Percentiles rank a stretch among this genome's conserved stretches.
These are phyloP conservation scores for Disparrhopalites patrizii DNA, from an alignment of 2,888 invertebrate genomes.

Conservation along the genomic window DNA sequence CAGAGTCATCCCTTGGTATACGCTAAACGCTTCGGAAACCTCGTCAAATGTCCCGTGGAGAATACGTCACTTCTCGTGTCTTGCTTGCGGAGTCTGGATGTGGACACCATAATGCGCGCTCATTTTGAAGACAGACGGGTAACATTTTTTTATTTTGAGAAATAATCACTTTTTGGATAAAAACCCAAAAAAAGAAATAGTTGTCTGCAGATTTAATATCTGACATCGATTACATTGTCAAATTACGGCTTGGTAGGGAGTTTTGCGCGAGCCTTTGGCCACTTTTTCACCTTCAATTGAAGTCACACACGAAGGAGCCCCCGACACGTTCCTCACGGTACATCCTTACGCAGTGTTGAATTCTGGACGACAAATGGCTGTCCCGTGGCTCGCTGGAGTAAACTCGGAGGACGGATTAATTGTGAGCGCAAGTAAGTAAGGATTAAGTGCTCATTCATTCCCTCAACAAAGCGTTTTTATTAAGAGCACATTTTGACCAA, in stretches of 20 bases:
- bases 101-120: neutral
- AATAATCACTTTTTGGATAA: too few relatives aligned
- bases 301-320: neutral
- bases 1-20: neutral
- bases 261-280: neutral
- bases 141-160: neutral
- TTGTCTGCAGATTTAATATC: neutral
- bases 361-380: neutral
- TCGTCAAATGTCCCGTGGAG: neutral
- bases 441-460: too few relatives aligned
- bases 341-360: slow-evolving; percentile 3
- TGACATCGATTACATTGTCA: neutral
- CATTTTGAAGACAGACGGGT: slow-evolving; percentile 3
- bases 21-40: neutral
- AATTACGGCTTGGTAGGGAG: neutral
- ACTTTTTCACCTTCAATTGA: neutral
- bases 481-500: too few relatives aligned
- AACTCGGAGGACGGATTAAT: neutral
- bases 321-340: neutral
- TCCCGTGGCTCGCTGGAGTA: neutral
- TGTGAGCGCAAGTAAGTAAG: neutral
- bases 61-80: neutral
- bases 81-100: neutral
- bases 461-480: too few relatives aligned
- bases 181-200: too few relatives aligned